Conservation (phyloP, 64 coral and sea anemone genomes). For the Montipora efflorescens region DNA sequence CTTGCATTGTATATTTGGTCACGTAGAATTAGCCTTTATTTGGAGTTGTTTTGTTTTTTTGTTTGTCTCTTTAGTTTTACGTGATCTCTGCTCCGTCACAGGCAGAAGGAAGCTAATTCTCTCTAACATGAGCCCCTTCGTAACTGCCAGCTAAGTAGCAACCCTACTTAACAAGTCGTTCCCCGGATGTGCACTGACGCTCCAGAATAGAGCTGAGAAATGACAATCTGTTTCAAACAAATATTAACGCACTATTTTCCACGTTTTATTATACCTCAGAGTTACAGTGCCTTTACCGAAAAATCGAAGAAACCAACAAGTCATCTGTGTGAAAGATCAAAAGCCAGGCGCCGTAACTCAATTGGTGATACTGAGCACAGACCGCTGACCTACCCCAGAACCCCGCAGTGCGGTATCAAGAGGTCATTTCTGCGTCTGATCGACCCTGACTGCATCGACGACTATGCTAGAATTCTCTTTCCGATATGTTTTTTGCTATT, state of each 20-base stretch:
- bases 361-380: neutral
- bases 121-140: too few species aligned
- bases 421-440: conserved; percentile 23
- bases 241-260: neutral
- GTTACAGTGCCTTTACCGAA: conserved; percentile 28
- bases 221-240: neutral
- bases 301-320: conserved; percentile 11
- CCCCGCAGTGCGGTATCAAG: neutral
- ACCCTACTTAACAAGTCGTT: too few species aligned
- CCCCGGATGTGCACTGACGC: too few species aligned
- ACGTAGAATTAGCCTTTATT: too few species aligned
- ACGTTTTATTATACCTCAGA: neutral
- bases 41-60: too few species aligned
- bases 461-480: conserved; percentile 67
- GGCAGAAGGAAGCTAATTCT: too few species aligned
- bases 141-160: too few species aligned
- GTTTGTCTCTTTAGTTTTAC: too few species aligned
- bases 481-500: conserved; percentile 66
- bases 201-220: neutral
- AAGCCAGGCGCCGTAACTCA: conserved; percentile 3
- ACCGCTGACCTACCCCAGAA: conserved; percentile 39
- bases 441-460: conserved; percentile 74
- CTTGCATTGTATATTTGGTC: too few species aligned
- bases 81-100: too few species aligned
- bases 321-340: conserved; percentile 38